A percentile compares a stretch with the other conserved stretches of the same genome.
phyloP scores from a whole-genome alignment of 2,797 vertebrate species.

The Oreochromis grahami region DNA sequence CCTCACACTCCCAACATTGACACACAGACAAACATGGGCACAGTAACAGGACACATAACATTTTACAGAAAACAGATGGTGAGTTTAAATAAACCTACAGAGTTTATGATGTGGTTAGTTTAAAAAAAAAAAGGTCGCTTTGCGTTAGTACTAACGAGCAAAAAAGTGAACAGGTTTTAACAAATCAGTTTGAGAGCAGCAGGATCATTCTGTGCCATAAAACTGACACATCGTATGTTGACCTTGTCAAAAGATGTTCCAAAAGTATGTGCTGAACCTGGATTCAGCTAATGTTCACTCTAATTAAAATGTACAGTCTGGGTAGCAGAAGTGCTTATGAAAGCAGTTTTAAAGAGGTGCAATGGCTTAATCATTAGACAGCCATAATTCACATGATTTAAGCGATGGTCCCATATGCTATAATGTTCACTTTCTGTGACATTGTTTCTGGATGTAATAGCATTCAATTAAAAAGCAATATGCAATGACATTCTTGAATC shows the following conservation, averaged over 20 bases:
- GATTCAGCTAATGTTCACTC: slow-evolving; percentile 26
- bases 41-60: background rate
- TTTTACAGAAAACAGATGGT: background rate
- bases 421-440: slow-evolving; percentile 46
- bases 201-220: background rate
- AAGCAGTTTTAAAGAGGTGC: background rate
- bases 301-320: slow-evolving; percentile 31
- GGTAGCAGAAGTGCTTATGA: background rate
- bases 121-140: background rate
- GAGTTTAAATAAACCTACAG: background rate
- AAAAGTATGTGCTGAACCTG: slow-evolving; percentile 16
- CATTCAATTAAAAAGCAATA: slow-evolving; percentile 67
- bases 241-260: slow-evolving; percentile 35
- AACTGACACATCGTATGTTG: background rate
- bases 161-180: background rate
- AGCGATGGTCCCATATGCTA: slow-evolving; percentile 51
- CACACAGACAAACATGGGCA: slow-evolving; percentile 38
- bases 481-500: slow-evolving; percentile 43
- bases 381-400: slow-evolving; percentile 34
- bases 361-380: slow-evolving; percentile 25
- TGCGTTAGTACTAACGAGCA: background rate
- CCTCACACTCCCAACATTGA: slow-evolving; percentile 15
- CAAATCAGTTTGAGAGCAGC: background rate
- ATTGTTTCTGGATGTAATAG: slow-evolving; percentile 57
- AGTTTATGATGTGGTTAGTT: background rate